These are phyloP conservation scores for Oreochromis tanganicae DNA, from an alignment of 2,113 vertebrate genomes.

Conservation along the genomic window DNA sequence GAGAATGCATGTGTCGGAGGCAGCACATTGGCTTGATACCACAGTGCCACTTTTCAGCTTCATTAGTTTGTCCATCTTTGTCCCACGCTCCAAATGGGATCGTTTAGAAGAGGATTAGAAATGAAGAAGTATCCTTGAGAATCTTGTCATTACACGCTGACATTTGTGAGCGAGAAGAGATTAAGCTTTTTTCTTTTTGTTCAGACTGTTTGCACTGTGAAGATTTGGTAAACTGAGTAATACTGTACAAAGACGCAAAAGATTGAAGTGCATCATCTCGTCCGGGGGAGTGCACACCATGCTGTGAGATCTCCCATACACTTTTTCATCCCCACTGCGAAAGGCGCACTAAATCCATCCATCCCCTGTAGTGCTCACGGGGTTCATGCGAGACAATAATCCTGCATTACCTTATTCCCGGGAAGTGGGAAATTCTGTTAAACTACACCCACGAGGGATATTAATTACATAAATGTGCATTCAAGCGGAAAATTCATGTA, in stretches of 20 bases:
- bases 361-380: slow-evolving; percentile 23
- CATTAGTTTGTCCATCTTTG: slow-evolving; percentile 37
- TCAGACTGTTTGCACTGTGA: slow-evolving; percentile 25
- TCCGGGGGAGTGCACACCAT: slow-evolving; percentile 35
- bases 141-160: slow-evolving; percentile 22
- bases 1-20: background rate
- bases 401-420: slow-evolving; percentile 13
- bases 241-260: slow-evolving; percentile 22
- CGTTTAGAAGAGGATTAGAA: slow-evolving; percentile 44
- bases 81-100: slow-evolving; percentile 7
- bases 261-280: slow-evolving; percentile 37
- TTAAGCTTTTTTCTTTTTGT: background rate
- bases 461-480: background rate
- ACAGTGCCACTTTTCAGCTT: slow-evolving; percentile 2
- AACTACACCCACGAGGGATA: background rate
- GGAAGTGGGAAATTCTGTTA: slow-evolving; percentile 13
- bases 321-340: slow-evolving; percentile 41
- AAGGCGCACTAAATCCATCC: slow-evolving; percentile 37
- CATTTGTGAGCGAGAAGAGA: slow-evolving; percentile 24
- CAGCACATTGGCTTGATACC: slow-evolving; percentile 3
- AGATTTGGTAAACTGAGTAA: slow-evolving; percentile 25
- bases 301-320: slow-evolving; percentile 41
- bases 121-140: slow-evolving; percentile 23
- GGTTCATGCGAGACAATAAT: slow-evolving; percentile 45
- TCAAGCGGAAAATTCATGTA: background rate